A percentile compares a stretch with the other conserved stretches of the same genome.
These are phyloP conservation scores for Psettodes erumei DNA, from an alignment of 2,113 vertebrate species.

Conservation along the genomic window DNA sequence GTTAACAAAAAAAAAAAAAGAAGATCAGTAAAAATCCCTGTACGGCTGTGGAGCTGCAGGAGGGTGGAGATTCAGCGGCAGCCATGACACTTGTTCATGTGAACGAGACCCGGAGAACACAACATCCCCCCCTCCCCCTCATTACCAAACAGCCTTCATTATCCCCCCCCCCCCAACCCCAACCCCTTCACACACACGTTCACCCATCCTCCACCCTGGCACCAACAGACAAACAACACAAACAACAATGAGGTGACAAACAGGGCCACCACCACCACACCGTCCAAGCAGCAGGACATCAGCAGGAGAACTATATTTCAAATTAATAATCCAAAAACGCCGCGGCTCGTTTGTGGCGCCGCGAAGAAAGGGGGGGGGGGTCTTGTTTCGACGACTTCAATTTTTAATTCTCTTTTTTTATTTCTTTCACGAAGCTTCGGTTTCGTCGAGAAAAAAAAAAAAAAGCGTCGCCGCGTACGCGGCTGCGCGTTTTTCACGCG, in stretches of 20 bases:
- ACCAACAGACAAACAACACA: constrained; percentile 73
- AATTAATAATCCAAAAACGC: constrained; percentile 3
- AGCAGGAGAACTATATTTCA: constrained; percentile 17
- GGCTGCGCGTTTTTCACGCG: neutral
- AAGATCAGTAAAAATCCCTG: neutral
- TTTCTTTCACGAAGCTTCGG: constrained; percentile 16
- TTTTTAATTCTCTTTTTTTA: constrained; percentile 1
- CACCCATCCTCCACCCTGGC: constrained; percentile 65
- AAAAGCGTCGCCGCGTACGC: neutral
- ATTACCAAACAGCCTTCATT: constrained; percentile 74
- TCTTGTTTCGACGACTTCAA: neutral
- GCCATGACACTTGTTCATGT: constrained; percentile 72
- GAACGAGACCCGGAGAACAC: constrained; percentile 67
- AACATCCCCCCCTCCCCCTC: constrained; percentile 28
- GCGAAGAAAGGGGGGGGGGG: neutral
- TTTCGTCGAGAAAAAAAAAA: constrained; percentile 8
- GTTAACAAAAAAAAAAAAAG: neutral
- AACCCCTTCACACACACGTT: constrained; percentile 19
- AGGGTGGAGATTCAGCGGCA: constrained; percentile 30
- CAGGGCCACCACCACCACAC: constrained; percentile 13
- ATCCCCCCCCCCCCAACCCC: constrained; percentile 49
- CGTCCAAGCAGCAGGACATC: constrained; percentile 28
- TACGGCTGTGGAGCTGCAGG: neutral
- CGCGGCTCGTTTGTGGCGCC: neutral
- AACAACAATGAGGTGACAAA: constrained; percentile 62